Percentiles rank a stretch among this genome's conserved stretches.
phyloP scores from a whole-genome alignment of 2,797 vertebrate species.

The Takifugu ocellatus region DNA sequence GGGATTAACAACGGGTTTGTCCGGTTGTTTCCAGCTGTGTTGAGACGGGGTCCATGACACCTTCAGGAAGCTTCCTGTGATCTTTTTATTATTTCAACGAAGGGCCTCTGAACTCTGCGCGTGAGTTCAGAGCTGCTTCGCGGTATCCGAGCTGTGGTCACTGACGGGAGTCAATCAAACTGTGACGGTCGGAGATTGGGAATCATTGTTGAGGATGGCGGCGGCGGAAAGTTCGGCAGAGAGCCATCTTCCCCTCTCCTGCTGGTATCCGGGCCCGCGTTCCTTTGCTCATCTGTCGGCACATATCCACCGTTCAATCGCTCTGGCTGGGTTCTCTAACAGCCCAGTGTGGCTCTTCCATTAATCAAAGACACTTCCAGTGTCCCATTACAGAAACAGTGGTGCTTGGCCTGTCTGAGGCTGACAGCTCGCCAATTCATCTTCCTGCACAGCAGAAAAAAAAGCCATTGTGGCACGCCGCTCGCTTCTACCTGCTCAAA shows the following conservation, averaged over 20 bases:
- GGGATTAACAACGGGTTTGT: too few relatives aligned
- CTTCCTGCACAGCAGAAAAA: conserved; percentile 71
- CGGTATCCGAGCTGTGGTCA: too few relatives aligned
- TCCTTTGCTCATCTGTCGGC: conserved; percentile 71
- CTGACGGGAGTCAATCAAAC: conserved; percentile 20
- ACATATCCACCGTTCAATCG: conserved; percentile 81
- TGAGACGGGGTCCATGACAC: too few relatives aligned
- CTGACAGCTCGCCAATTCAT: conserved; percentile 92
- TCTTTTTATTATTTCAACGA: too few relatives aligned
- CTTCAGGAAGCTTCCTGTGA: too few relatives aligned
- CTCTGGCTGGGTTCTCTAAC: conserved; percentile 79
- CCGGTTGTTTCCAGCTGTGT: too few relatives aligned
- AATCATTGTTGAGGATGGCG: conserved; percentile 41
- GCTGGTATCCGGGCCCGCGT: conserved; percentile 44
- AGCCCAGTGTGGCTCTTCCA: conserved; percentile 82
- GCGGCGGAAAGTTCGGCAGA: conserved; percentile 27
- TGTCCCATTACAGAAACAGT: conserved; percentile 94
- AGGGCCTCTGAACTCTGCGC: too few relatives aligned
- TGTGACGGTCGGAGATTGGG: conserved; percentile 24
- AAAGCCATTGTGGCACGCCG: conserved; percentile 65
- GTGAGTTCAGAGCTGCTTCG: too few relatives aligned
- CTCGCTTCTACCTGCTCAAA: conserved; percentile 76
- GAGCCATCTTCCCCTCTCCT: conserved; percentile 19
- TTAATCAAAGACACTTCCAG: conserved; percentile 97
- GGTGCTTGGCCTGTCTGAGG: conserved; percentile 85